Evolutionary conservation across 1,140 invertebrate species (phyloP), one percentile per base, ranked within the genome.

Genomic region (Brachionus rubens): DNA sequence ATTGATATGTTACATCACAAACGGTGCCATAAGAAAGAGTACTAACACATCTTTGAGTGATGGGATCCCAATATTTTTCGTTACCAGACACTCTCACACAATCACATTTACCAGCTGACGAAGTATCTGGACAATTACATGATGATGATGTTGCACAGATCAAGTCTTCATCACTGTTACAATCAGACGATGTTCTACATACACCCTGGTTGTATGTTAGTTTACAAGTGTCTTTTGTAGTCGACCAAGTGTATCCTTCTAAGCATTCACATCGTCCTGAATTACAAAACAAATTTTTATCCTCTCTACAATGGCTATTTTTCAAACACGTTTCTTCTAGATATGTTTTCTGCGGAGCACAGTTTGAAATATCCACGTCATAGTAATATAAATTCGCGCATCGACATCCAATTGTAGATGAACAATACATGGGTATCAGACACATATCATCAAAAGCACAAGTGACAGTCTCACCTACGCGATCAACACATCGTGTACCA

Each of bases 111-210:
- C n/a, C 33, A 19, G 36, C 19, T 59, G 54, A 19, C 1, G 54
- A 59, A 59, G 12, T 36, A 16, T 16, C 19, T 19, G 54, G 54
- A 59, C 54, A 59, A 36, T 59, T 59, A 40, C 54, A 59, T n/a
- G 33, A 16, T 33, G 54, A 36, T 16, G 30, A 36, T 36, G 30
- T 59, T 3, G 54, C 54, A 59, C 54, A 59, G 9, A 59, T 36
- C 9, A 59, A 59, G 16, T 36, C 54, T 36, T 59, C 54, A 10
- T 36, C 33, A 19, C 3, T n/a, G 9, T 59, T 59, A 33, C 54
- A 59, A 9, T 33, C 12, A 10, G 54, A 59, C 12, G 30, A 16
- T 14, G 14, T 9, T 33, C 54, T 59, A 16, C 54, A 59, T 16
- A 30, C n/a, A 16, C 54, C 54, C 9, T 59, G 19, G 1, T 28